Evolutionary conservation across 2,888 invertebrate species (phyloP).

Genomic region (Leptothorax acervorum): DNA sequence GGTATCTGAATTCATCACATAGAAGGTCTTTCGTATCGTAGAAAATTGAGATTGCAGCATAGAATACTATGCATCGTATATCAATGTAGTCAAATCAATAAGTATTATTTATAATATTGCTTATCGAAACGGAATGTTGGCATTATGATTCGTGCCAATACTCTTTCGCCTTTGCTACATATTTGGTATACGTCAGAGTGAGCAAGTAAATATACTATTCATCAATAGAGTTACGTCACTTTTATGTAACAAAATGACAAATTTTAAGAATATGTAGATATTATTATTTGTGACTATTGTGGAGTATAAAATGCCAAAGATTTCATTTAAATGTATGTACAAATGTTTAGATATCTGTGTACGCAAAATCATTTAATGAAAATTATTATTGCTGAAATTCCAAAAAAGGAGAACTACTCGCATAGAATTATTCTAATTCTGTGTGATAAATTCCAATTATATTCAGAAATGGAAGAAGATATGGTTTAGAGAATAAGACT

Average conservation of each 20-base stretch:
- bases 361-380: slow-evolving; percentile 5
- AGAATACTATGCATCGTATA: not conserved
- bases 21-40: slow-evolving; percentile 38
- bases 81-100: not conserved
- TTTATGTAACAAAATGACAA: slow-evolving; percentile 7
- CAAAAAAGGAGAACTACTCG: not conserved
- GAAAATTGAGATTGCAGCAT: slow-evolving; percentile 10
- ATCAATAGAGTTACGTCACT: not conserved
- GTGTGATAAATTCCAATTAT: slow-evolving; percentile 72
- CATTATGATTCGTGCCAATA: not conserved
- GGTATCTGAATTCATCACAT: slow-evolving; percentile 71
- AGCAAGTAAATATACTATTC: not conserved
- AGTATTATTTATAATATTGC: slow-evolving; percentile 20
- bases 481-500: slow-evolving; percentile 48
- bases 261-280: not conserved
- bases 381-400: not conserved
- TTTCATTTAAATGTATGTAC: not conserved
- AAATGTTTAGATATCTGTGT: not conserved
- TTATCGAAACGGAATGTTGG: slow-evolving; percentile 17
- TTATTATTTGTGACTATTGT: not conserved
- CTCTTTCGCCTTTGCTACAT: slow-evolving; percentile 8
- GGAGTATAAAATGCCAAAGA: not conserved
- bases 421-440: slow-evolving; percentile 42
- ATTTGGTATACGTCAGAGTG: not conserved
- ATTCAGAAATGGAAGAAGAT: slow-evolving; percentile 66